phyloP scores from a whole-genome alignment of 2,797 vertebrate species.

The Eulemur coronatus region DNA sequence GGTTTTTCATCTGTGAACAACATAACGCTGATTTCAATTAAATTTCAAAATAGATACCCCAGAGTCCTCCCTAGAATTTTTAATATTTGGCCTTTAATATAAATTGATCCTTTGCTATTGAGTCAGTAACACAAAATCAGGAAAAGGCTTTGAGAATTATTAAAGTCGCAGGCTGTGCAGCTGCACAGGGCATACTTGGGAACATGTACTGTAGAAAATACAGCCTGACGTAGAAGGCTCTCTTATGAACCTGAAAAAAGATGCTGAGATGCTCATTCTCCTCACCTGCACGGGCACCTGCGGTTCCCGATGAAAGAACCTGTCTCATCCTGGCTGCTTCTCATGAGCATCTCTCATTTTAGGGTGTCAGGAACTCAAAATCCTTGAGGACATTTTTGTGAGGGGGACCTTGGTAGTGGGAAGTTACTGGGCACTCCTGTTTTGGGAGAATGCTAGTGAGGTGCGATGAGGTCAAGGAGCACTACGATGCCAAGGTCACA shows the following conservation, averaged over 20 bases:
- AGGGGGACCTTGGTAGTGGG: background rate
- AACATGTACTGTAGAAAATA: background rate
- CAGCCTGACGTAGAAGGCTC: background rate
- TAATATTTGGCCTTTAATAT: slow-evolving; percentile 70
- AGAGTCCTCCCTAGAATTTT: slow-evolving; percentile 55
- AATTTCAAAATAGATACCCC: slow-evolving; percentile 65
- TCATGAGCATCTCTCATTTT: background rate
- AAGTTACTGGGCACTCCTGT: background rate
- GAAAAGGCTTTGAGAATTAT: slow-evolving; percentile 67
- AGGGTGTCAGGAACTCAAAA: background rate
- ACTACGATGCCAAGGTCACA: background rate
- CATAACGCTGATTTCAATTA: slow-evolving; percentile 67
- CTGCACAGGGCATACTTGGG: background rate
- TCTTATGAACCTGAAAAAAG: background rate
- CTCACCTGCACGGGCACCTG: background rate
- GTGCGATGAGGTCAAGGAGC: background rate
- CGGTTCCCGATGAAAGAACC: background rate
- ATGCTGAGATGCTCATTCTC: background rate
- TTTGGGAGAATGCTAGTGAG: background rate
- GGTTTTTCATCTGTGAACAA: slow-evolving; percentile 74
- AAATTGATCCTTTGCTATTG: slow-evolving; percentile 69
- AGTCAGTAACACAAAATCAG: slow-evolving; percentile 37
- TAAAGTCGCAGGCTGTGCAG: slow-evolving; percentile 48
- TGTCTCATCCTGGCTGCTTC: background rate
- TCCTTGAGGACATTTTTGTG: background rate